Base-by-base conservation (phyloP, 2,888 invertebrate species). In the Thymelicus acteon region DNA sequence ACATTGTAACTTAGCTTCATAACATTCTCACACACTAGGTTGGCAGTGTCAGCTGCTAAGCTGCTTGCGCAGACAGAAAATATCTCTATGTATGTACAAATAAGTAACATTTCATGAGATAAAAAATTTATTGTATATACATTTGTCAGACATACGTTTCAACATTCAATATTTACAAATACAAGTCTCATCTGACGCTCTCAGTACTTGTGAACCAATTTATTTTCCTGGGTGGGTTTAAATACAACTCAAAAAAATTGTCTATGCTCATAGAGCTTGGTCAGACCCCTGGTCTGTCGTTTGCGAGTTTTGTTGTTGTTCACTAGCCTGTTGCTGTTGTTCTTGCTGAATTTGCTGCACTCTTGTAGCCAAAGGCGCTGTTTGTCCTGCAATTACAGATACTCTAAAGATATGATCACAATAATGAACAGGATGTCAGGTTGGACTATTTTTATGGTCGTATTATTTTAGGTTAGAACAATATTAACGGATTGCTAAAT, bases 351-450 rank as follows among this genome's bases (percentile, higher is more conserved):
- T 92, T 82, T 83, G 94, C 82, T 84, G 94, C 82, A 85, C 87
- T 90, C 89, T 90, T 76, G 89, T 93, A 68, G 91, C 92, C 77
- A 91, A 85, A 69, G 87, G 95, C 67, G 89, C 90, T 1, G 94
- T 94, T 90, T 94, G 94, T 73, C 94, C 94, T 94, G 78, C 57
- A 39, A 63, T 58, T 10, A 31, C 39, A 47, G 7, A 13, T 54
- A 65, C 47, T 57, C 13, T 57, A 31, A 12, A 44, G 8, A 10
- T 12, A 44, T 31, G 31, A 12, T 12, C 44, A 12, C 44, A 12
- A 10, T 8, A 12, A 40, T 10, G 7, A 10, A 31, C 13, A 31
- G 47, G 7, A 10, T 31, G 2, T 19, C 19, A 19, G 19, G 19
- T 19, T 19, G 40, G 6, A 10, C 7, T 40, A 40, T 40, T 40